Conservation (phyloP, 2,113 vertebrate genomes). For the Esox niger region DNA sequence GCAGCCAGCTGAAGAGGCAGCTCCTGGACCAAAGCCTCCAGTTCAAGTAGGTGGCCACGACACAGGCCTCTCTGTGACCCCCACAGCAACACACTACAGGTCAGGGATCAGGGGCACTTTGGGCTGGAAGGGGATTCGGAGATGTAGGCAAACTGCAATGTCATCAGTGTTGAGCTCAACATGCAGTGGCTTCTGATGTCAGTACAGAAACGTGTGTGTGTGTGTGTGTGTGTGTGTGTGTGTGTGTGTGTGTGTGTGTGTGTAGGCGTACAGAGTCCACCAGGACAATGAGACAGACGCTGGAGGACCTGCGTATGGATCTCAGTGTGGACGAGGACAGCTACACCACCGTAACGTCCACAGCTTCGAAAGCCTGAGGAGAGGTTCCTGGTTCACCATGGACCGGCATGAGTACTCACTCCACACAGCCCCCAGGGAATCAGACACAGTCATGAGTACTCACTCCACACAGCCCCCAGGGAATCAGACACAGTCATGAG, state of each 20-base stretch:
- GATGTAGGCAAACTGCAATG: too few relatives aligned
- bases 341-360: background rate
- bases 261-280: slow-evolving; percentile 68
- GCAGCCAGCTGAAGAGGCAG: slow-evolving; percentile 64
- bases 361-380: slow-evolving; percentile 44
- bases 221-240: too few relatives aligned
- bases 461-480: too few relatives aligned
- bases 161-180: too few relatives aligned
- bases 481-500: too few relatives aligned
- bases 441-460: too few relatives aligned
- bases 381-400: background rate
- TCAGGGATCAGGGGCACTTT: background rate
- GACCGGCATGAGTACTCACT: too few relatives aligned
- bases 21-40: slow-evolving; percentile 69
- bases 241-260: background rate
- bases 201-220: background rate
- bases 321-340: slow-evolving; percentile 59
- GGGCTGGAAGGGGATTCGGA: too few relatives aligned
- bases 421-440: too few relatives aligned
- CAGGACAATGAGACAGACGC: slow-evolving; percentile 61
- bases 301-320: slow-evolving; percentile 66
- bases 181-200: too few relatives aligned
- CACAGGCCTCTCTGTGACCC: background rate
- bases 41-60: slow-evolving; percentile 56
- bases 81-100: background rate